Evolutionary conservation across 2,797 vertebrate genomes (phyloP), one percentile per base, ranked within the genome.

Genomic region (Trachurus trachurus): DNA sequence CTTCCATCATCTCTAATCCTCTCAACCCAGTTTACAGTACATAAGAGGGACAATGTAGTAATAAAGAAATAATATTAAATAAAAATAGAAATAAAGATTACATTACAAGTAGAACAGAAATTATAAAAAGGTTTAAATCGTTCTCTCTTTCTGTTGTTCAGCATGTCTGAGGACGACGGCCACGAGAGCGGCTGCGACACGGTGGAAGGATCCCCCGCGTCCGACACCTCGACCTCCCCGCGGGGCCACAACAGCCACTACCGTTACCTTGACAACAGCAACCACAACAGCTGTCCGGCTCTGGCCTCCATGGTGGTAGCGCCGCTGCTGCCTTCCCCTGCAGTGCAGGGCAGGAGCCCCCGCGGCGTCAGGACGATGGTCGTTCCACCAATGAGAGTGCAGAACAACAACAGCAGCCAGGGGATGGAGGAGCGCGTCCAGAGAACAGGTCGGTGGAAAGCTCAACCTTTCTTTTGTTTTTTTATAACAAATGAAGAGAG

Each of bases 131-230:
- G 26, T 26, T 26, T 26, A 26, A 7, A 64, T n/a, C 6, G 31
- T 19, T 47, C 1, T 6, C 7, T 54, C 21, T 5, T 34, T 13
- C 0, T 58, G 17, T 21, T 65, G 0, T 71, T 0, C 90, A 99
- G 98, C 81, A 97, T 99, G 95, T 99, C 98, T 0, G 95, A 95
- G 85, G 98, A 99, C 49, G 98, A 99, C 0, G 96, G 98, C 44
- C 97, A 97, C 3, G 98, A 98, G 88, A 99, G 98, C 31, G 97
- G 97, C 21, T 98, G 98, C 71, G 97, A 99, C 83, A 98, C 97
- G 0, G 97, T 99, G 74, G 97, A 97, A 69, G 96, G 97, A 74
- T 99, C 97, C 13, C 97, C 97, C 16, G 81, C 95, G 2, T 98
- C 97, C 0, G 96, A 97, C 83, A 68, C 87, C 0, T 92, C 92